A percentile compares a stretch with the other conserved stretches of the same genome.
Evolutionary conservation across 2,797 vertebrate species (phyloP).

Genomic region (Chromobotia macracanthus): DNA sequence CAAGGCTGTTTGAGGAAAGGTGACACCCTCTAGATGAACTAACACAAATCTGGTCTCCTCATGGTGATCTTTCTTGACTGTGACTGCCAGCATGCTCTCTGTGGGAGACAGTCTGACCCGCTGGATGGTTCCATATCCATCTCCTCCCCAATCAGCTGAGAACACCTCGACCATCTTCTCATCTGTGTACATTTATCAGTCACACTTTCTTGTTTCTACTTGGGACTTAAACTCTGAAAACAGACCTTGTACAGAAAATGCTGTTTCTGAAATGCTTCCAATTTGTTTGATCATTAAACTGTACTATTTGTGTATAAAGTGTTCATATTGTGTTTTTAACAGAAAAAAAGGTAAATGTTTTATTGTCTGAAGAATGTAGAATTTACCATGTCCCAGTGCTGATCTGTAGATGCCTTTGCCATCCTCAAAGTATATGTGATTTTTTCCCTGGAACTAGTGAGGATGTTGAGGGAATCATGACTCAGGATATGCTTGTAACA

Average conservation of each 20-base stretch:
- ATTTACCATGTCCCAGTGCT: conserved; percentile 79
- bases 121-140: conserved; percentile 76
- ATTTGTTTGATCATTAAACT: neutral
- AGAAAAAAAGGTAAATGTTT: neutral
- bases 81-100: conserved; percentile 83
- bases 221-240: neutral
- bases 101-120: conserved; percentile 87
- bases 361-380: neutral
- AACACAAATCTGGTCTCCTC: conserved; percentile 82
- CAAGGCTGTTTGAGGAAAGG: conserved; percentile 58
- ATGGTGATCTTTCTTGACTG: conserved; percentile 76
- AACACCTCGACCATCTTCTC: conserved; percentile 79
- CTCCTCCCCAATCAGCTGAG: conserved; percentile 68
- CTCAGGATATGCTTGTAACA: neutral
- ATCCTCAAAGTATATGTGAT: conserved; percentile 86
- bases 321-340: neutral
- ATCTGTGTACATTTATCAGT: conserved; percentile 63
- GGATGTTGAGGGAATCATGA: neutral
- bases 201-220: conserved; percentile 33
- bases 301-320: neutral
- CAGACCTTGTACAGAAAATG: neutral
- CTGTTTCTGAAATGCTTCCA: neutral
- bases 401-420: conserved; percentile 83
- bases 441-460: conserved; percentile 81
- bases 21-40: conserved; percentile 72